phyloP scores from a whole-genome alignment of 35 echinoderm and acorn worm genomes.

The Apostichopus parvimensis region DNA sequence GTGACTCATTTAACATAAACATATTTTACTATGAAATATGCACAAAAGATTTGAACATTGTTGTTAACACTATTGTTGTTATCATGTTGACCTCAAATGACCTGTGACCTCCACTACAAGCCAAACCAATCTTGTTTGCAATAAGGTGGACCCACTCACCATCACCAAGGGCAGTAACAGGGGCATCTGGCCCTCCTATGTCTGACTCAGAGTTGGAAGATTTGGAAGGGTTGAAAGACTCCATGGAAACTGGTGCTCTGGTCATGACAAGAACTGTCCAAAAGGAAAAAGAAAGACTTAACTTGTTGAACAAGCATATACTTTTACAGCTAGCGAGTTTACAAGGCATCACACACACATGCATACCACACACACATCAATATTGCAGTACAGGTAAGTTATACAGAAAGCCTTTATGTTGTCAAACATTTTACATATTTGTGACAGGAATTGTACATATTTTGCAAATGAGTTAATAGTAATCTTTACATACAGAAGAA shows the following conservation, averaged over 20 bases:
- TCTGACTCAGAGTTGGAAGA: slow-evolving; percentile 15
- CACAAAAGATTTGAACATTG: no score
- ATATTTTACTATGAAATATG: no score
- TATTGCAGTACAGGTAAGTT: neutral
- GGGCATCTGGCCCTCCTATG: neutral
- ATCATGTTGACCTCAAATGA: no score
- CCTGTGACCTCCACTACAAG: no score
- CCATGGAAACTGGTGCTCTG: slow-evolving; percentile 48
- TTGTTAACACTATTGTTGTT: no score
- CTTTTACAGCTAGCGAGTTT: no score
- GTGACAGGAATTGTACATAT: no score
- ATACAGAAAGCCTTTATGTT: neutral
- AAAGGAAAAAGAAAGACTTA: slow-evolving; percentile 2
- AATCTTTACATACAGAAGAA: no score
- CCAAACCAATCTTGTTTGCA: neutral
- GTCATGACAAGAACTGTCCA: slow-evolving; percentile 44
- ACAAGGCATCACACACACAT: neutral
- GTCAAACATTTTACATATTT: no score
- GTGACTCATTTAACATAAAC: no score
- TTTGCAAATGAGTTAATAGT: no score
- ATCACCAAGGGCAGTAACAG: neutral
- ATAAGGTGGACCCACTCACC: neutral
- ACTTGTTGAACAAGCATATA: no score
- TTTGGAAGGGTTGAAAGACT: slow-evolving; percentile 52
- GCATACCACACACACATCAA: neutral